Base-by-base conservation (phyloP, 30 jellyfish, hydroid and myxozoan genomes). In the Phacellophora camtschatica region DNA sequence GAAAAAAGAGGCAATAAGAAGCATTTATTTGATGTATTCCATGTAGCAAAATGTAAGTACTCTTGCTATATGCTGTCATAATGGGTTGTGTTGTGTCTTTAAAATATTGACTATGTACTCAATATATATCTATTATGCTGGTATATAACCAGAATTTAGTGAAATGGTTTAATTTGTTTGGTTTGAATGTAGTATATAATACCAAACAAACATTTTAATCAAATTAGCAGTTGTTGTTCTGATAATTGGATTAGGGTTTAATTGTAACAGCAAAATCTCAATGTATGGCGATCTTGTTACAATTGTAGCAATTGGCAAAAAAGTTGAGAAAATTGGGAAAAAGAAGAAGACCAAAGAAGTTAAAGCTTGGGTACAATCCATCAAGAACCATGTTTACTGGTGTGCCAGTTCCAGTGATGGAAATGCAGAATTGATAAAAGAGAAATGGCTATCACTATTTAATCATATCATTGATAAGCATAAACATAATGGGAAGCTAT, bases 21-120 rank as follows among this genome's bases (percentile, higher is more conserved):
- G 32, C 88, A 74, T 46, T 23, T 32, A 31, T 74, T 74, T 74
- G 88, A 74, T 57, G 76, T 74, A 5, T 74, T 32, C 62, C 80
- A 56, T 74, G 41, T 74, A 16, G 72, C 71, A 19, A 74, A 74
- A 57, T 53, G 78, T 53, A 57, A 74, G 87, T 10, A 15, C 8
- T 15, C 67, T 15, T 53, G 13, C 32, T n/a, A n/a, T n/a, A n/a
- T n/a, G n/a, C n/a, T n/a, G n/a, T n/a, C n/a, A n/a, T n/a, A n/a
- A n/a, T n/a, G n/a, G n/a, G n/a, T n/a, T n/a, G n/a, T n/a, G n/a
- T n/a, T n/a, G n/a, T n/a, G n/a, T n/a, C n/a, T n/a, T n/a, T n/a
- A n/a, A n/a, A n/a, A n/a, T n/a, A n/a, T n/a, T n/a, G n/a, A n/a
- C n/a, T n/a, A n/a, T n/a, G n/a, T n/a, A n/a, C n/a, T n/a, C n/a